phyloP scores from a whole-genome alignment of 1,140 invertebrate genomes.

The Lepidurus packardi region DNA sequence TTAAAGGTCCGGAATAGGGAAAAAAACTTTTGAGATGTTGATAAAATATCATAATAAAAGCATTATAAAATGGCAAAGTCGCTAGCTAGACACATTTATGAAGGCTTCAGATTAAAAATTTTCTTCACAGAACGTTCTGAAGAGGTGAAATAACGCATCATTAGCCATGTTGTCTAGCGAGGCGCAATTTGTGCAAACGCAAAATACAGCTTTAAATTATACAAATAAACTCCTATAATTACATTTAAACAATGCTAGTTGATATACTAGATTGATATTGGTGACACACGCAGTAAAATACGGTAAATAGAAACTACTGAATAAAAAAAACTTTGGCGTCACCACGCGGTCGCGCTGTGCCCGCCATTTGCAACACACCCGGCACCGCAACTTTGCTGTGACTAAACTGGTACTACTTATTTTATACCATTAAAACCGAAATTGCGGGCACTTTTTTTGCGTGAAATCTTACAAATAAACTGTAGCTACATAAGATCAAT shows the following conservation, averaged over 20 bases:
- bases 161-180: neutral
- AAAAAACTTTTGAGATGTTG: neutral
- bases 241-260: too few species aligned
- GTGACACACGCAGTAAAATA: neutral
- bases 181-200: too few species aligned
- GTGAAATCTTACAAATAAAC: too few species aligned
- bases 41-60: neutral
- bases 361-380: neutral
- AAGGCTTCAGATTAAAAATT: constrained; percentile 11
- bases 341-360: constrained; percentile 8
- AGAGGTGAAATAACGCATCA: constrained; percentile 18
- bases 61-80: neutral
- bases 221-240: too few species aligned
- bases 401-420: too few species aligned
- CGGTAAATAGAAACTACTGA: neutral
- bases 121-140: constrained; percentile 21
- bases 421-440: too few species aligned
- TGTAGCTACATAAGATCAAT: neutral
- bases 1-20: neutral
- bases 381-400: neutral
- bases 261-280: neutral
- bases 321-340: neutral
- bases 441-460: too few species aligned
- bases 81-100: neutral
- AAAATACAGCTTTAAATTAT: too few species aligned